These are phyloP conservation scores for Thecocarcelia acutangulata DNA, from an alignment of 2,888 invertebrate genomes.

Conservation along the genomic window DNA sequence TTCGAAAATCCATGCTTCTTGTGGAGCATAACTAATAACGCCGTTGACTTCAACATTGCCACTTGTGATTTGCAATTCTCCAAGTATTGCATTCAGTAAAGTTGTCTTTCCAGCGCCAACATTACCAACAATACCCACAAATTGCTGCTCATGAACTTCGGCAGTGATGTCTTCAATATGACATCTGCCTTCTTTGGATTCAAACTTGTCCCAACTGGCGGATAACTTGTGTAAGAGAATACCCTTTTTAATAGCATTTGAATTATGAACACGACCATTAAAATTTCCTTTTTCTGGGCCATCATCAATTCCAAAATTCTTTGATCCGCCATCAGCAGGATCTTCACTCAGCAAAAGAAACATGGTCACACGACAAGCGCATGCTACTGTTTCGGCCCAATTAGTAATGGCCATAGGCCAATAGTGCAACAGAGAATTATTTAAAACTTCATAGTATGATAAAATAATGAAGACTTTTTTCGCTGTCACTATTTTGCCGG, in stretches of 20 bases:
- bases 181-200: constrained; percentile 70
- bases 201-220: constrained; percentile 83
- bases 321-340: constrained; percentile 74
- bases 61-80: constrained; percentile 85
- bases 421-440: constrained; percentile 89
- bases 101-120: constrained; percentile 90
- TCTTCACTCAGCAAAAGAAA: constrained; percentile 82
- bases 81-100: constrained; percentile 87
- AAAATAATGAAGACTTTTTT: constrained; percentile 90
- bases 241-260: constrained; percentile 74
- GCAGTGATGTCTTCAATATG: constrained; percentile 81
- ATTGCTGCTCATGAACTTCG: constrained; percentile 76
- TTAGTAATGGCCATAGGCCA: constrained; percentile 90
- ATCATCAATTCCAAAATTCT: constrained; percentile 74
- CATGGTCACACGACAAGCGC: constrained; percentile 86
- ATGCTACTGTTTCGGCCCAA: constrained; percentile 88
- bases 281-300: constrained; percentile 74
- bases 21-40: constrained; percentile 88
- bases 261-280: constrained; percentile 74
- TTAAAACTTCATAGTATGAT: constrained; percentile 90
- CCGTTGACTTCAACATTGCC: constrained; percentile 86
- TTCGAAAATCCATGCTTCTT: constrained; percentile 91
- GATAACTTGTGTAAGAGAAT: constrained; percentile 81
- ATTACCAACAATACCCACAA: constrained; percentile 85
- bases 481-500: constrained; percentile 86